Conservation (phyloP, 2,888 invertebrate genomes). For the Agonum fuliginosum region DNA sequence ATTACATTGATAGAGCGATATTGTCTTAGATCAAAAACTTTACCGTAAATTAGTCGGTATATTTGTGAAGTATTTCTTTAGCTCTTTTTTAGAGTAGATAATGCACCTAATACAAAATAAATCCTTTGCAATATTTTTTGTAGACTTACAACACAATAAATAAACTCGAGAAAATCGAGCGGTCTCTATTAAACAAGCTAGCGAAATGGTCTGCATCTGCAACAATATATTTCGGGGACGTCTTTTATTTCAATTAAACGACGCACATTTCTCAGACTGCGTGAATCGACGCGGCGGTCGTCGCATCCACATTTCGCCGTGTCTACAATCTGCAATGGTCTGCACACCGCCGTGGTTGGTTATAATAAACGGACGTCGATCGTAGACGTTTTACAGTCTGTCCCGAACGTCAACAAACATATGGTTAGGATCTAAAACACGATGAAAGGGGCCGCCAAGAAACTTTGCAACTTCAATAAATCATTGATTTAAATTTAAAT, state of each 20-base stretch:
- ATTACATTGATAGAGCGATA: too few relatives aligned
- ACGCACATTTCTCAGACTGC: slow-evolving; percentile 26
- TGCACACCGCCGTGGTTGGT: neutral
- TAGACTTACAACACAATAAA: slow-evolving; percentile 23
- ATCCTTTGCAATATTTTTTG: neutral
- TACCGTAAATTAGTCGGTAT: too few relatives aligned
- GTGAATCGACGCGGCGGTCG: neutral
- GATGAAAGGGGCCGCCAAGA: neutral
- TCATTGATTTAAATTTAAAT: slow-evolving; percentile 13
- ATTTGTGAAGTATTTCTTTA: too few relatives aligned
- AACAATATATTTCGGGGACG: slow-evolving; percentile 37
- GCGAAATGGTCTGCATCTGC: slow-evolving; percentile 17
- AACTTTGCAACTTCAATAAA: slow-evolving; percentile 5
- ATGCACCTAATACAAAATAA: neutral
- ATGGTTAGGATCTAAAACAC: neutral
- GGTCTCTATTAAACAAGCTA: slow-evolving; percentile 29
- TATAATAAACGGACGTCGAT: neutral
- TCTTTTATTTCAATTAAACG: slow-evolving; percentile 50
- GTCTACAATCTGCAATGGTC: neutral
- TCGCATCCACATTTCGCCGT: neutral
- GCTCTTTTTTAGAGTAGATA: neutral
- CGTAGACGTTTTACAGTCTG: neutral
- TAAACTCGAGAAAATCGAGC: slow-evolving; percentile 13
- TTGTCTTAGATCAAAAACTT: too few relatives aligned
- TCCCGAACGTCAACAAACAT: neutral